phyloP scores from a whole-genome alignment of 2,113 vertebrate genomes.

The Anguilla japonica region DNA sequence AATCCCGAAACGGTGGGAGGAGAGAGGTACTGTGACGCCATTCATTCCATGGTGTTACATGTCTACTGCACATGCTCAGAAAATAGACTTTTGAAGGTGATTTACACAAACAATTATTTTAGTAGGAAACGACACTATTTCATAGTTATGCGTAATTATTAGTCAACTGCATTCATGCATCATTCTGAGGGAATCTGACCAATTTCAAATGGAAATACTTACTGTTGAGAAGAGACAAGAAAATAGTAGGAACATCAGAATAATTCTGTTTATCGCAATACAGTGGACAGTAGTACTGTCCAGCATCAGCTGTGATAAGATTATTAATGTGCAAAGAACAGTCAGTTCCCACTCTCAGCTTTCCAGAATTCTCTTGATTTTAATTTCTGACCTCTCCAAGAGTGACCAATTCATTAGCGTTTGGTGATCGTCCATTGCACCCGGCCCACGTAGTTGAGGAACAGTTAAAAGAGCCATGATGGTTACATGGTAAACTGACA shows the following conservation, averaged over 20 bases:
- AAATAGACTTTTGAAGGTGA: too few species aligned
- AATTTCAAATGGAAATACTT: constrained; percentile 10
- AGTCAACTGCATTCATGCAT: neutral
- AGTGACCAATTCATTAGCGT: neutral
- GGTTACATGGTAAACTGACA: constrained; percentile 21
- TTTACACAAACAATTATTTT: too few species aligned
- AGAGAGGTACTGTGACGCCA: too few species aligned
- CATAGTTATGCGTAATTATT: too few species aligned
- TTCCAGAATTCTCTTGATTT: neutral
- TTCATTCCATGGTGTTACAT: too few species aligned
- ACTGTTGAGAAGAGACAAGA: constrained; percentile 14
- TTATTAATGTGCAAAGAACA: constrained; percentile 12
- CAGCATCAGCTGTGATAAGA: constrained; percentile 12
- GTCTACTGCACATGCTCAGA: too few species aligned
- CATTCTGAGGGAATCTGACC: neutral
- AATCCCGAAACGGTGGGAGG: too few species aligned
- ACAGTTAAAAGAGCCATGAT: neutral
- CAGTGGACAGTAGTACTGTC: constrained; percentile 21
- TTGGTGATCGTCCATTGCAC: neutral
- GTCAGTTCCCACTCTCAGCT: neutral
- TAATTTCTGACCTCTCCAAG: accelerated
- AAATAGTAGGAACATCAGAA: neutral
- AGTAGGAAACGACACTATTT: too few species aligned
- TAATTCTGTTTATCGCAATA: neutral
- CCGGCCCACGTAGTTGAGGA: constrained; percentile 31